These are phyloP conservation scores for Polyommatus iphigenia DNA, from an alignment of 2,888 invertebrate genomes.

Conservation along the genomic window DNA sequence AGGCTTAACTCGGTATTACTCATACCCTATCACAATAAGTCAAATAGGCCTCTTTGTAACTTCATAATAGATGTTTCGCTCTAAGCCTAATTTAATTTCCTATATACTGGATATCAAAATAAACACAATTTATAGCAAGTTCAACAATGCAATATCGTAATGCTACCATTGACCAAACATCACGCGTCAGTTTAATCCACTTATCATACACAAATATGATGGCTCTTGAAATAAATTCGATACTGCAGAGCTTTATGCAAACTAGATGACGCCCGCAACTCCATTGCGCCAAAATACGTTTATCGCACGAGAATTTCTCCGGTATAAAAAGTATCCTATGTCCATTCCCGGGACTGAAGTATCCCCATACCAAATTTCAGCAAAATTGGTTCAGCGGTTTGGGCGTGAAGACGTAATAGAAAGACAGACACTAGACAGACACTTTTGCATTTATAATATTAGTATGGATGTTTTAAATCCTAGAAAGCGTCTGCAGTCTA, in stretches of 20 bases:
- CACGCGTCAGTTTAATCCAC: constrained; percentile 25
- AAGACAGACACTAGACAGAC: too few species aligned
- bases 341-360: too few species aligned
- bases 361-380: too few species aligned
- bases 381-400: too few species aligned
- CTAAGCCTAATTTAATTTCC: neutral
- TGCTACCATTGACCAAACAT: constrained; percentile 15
- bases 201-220: constrained; percentile 25
- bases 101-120: neutral
- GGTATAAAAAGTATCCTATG: too few species aligned
- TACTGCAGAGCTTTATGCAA: neutral
- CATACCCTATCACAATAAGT: neutral
- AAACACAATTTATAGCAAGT: constrained; percentile 1
- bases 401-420: too few species aligned
- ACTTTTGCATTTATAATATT: too few species aligned
- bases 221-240: neutral
- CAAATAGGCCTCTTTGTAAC: neutral
- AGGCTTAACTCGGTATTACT: neutral
- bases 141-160: constrained; percentile 9
- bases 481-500: neutral
- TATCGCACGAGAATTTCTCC: too few species aligned
- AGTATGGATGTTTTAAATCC: neutral
- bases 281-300: too few species aligned
- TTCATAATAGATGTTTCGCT: neutral
- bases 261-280: neutral